Base-by-base conservation (phyloP, 2,113 vertebrate genomes). In the Ranitomeya variabilis region DNA sequence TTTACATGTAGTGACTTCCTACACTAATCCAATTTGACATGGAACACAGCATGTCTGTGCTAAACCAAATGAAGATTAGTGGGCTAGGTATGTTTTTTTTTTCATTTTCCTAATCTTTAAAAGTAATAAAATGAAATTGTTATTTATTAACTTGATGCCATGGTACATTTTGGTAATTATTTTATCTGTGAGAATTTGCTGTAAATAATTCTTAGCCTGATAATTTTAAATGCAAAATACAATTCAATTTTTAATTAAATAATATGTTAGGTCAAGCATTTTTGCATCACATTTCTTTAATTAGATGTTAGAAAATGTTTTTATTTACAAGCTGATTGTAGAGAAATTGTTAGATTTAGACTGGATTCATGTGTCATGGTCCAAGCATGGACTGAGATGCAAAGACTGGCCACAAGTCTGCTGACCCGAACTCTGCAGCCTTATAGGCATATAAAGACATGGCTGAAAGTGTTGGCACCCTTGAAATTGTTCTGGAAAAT, bases 91-190 rank as follows among this genome's bases (percentile, higher is more conserved):
- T 14, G 13, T 23, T 74, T 23, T 69, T 55, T 73, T 86, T 79
- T 21, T 31, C 21, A 59, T 86, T 79, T 21, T 31, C 21, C 14
- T 80, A 62, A 66, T 26, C 60, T 86, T 26, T 52, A 3, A 60
- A 12, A 62, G 66, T 67, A 86, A 86, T 86, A 55, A 16, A 67
- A 66, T 87, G 23, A 80, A 13, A 59, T 69, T 87, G 78, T 87
- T 87, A 87, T 87, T 87, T 87, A 87, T 87, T 87, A 57, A 71
- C 37, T 54, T 71, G 26, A 79, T 69, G 62, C 57, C 23, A 60
- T 85, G 83, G 59, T 57, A 71, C 74, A 86, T 45, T 67, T 80
- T 87, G 86, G 55, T 87, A 80, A 87, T 86, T 79, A 52, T 54
- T 31, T 87, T 52, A 77, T 45, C 23, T 45, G 6, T 23, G 26